Evolutionary conservation across 2,888 invertebrate species (phyloP).

Genomic region (Meganola albula): DNA sequence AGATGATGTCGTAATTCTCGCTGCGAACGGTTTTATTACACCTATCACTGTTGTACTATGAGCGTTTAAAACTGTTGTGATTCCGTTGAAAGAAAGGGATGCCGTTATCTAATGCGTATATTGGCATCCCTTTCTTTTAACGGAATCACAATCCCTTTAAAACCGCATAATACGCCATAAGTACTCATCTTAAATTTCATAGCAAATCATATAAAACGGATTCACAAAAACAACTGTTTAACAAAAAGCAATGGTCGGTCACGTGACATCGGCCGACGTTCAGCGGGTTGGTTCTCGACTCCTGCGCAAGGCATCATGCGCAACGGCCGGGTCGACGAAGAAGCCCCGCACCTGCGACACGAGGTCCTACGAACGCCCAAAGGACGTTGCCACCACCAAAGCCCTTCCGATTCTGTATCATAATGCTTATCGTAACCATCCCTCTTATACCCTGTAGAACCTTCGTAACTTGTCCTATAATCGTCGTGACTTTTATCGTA

Average conservation of each 20-base stretch:
- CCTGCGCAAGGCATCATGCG: constrained; percentile 52
- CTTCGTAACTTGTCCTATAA: constrained; percentile 31
- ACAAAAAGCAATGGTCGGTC: constrained; percentile 63
- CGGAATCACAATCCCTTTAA: too few relatives aligned
- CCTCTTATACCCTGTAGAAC: constrained; percentile 39
- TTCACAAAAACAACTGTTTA: constrained; percentile 57
- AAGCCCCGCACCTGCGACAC: constrained; percentile 56
- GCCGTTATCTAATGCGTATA: too few relatives aligned
- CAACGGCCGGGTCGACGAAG: constrained; percentile 54
- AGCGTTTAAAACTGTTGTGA: too few relatives aligned
- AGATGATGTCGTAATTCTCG: too few relatives aligned
- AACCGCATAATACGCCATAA: too few relatives aligned
- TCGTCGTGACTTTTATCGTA: constrained; percentile 27
- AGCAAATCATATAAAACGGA: constrained; percentile 15
- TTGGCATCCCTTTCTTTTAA: too few relatives aligned
- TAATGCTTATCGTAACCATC: constrained; percentile 36
- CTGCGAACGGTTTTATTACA: too few relatives aligned
- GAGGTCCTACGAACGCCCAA: constrained; percentile 46
- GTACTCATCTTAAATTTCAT: too few relatives aligned
- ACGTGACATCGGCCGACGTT: constrained; percentile 37
- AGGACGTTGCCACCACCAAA: constrained; percentile 50
- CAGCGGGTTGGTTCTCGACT: constrained; percentile 28
- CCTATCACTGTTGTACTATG: too few relatives aligned
- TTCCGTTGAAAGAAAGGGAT: too few relatives aligned
- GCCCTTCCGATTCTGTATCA: constrained; percentile 38